Evolutionary conservation across 1,140 invertebrate species (phyloP).

Genomic region (Pararge aegeria): DNA sequence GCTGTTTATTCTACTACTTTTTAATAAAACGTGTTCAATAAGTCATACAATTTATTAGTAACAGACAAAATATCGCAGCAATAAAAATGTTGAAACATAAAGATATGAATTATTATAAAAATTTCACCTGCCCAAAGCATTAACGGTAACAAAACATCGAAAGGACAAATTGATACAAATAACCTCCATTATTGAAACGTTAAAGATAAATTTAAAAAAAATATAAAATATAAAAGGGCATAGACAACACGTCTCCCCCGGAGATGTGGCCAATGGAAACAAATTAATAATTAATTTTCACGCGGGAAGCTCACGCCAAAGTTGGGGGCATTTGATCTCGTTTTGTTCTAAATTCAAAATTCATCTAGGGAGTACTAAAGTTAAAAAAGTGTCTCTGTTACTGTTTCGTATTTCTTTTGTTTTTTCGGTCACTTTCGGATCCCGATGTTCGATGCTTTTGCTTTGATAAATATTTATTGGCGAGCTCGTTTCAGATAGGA

Average conservation of each 20-base stretch:
- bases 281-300: conserved; percentile 35
- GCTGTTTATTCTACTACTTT: too few relatives aligned
- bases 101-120: neutral
- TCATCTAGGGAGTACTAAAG: conserved; percentile 52
- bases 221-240: conserved; percentile 38
- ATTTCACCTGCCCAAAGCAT: conserved; percentile 9
- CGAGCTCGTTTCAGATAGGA: neutral
- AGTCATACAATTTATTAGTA: neutral
- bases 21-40: too few relatives aligned
- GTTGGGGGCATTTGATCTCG: conserved; percentile 61
- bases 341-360: conserved; percentile 73
- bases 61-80: neutral
- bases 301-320: conserved; percentile 42
- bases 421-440: neutral
- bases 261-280: conserved; percentile 36
- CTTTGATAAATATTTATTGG: neutral
- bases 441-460: conserved; percentile 3
- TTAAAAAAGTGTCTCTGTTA: conserved; percentile 62
- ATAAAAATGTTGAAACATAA: conserved; percentile 3
- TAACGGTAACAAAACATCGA: conserved; percentile 6
- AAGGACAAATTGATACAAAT: conserved; percentile 52
- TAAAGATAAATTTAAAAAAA: conserved; percentile 54
- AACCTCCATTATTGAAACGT: conserved; percentile 57
- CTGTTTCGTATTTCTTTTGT: conserved; percentile 26
- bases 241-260: conserved; percentile 49